Evolutionary conservation across 2,113 vertebrate species (phyloP).

Genomic region (Sorex fumeus): DNA sequence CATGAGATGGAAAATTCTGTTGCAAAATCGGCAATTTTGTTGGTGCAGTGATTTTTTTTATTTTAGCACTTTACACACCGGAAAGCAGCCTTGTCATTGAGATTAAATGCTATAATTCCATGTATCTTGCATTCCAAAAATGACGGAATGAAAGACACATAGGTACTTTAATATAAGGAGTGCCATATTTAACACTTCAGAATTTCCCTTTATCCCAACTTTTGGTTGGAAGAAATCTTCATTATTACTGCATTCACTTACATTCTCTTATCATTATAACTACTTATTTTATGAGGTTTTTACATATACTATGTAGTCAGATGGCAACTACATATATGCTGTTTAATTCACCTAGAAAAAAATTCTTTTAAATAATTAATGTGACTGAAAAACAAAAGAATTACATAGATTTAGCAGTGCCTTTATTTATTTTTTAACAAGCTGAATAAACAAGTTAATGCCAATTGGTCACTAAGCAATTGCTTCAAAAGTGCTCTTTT

Average conservation of each 20-base stretch:
- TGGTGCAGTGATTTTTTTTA: constrained; percentile 82
- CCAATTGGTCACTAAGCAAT: constrained; percentile 82
- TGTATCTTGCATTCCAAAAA: constrained; percentile 70
- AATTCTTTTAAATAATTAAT: constrained; percentile 52
- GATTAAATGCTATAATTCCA: constrained; percentile 80
- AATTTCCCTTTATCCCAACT: constrained; percentile 35
- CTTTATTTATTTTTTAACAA: constrained; percentile 53
- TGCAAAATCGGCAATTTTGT: constrained; percentile 87
- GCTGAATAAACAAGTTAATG: constrained; percentile 81
- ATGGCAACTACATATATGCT: neutral
- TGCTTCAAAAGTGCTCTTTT: constrained; percentile 81
- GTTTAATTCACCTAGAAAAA: constrained; percentile 16
- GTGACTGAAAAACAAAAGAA: constrained; percentile 73
- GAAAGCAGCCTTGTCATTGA: constrained; percentile 78
- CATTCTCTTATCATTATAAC: neutral
- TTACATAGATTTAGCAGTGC: constrained; percentile 30
- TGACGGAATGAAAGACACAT: constrained; percentile 71
- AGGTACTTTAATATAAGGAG: constrained; percentile 55
- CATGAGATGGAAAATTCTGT: constrained; percentile 81
- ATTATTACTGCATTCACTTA: no score
- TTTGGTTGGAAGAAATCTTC: no score
- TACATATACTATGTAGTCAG: neutral
- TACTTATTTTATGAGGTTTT: constrained; percentile 29
- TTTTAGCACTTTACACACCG: constrained; percentile 84
- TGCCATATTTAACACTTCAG: neutral